Evolutionary conservation across 2,888 invertebrate species (phyloP).

Genomic region (Callosobruchus maculatus): DNA sequence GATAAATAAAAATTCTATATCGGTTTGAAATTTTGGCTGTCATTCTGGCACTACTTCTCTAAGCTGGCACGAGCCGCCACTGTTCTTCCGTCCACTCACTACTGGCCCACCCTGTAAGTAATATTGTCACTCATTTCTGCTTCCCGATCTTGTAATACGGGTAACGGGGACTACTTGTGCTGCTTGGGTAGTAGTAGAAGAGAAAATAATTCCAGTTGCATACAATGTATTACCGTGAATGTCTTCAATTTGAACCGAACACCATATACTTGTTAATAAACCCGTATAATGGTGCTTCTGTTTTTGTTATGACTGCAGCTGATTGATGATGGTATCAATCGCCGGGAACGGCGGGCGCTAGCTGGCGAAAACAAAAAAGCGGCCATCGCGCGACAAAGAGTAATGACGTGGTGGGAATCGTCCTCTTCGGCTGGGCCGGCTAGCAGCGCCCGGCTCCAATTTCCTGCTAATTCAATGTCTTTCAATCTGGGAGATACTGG

Average conservation of each 20-base stretch:
- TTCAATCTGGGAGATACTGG: conserved; percentile 50
- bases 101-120: too few relatives aligned
- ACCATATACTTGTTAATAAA: neutral
- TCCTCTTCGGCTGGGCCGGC: conserved; percentile 1
- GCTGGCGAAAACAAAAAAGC: neutral
- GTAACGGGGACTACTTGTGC: too few relatives aligned
- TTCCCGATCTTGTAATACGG: too few relatives aligned
- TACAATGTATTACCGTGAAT: neutral
- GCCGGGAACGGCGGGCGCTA: neutral
- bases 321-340: neutral
- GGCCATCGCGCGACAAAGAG: conserved; percentile 40
- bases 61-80: too few relatives aligned
- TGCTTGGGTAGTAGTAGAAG: too few relatives aligned
- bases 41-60: too few relatives aligned
- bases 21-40: too few relatives aligned
- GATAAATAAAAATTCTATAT: too few relatives aligned
- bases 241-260: neutral
- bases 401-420: conserved; percentile 37
- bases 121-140: too few relatives aligned
- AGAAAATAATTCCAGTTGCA: too few relatives aligned
- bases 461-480: conserved; percentile 54
- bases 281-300: neutral
- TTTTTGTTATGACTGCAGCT: neutral
- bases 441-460: conserved; percentile 41
- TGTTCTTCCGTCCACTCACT: too few relatives aligned